A percentile compares a stretch with the other conserved stretches of the same genome.
phyloP scores from a whole-genome alignment of 2,113 vertebrate genomes.

The Cyprinus carpio region DNA sequence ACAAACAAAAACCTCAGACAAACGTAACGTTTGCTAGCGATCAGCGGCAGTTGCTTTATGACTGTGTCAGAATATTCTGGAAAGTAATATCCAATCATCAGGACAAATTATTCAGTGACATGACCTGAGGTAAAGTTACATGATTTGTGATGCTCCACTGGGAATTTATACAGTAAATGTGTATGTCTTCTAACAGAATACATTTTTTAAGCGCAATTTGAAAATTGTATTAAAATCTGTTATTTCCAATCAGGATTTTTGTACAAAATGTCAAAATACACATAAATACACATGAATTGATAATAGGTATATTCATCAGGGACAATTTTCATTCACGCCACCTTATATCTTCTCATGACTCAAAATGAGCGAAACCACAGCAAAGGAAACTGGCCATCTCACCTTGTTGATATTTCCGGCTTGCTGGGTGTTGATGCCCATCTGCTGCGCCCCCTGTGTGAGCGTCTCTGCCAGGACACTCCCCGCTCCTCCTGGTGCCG shows the following conservation, averaged over 20 bases:
- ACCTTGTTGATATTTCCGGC: conserved; percentile 88
- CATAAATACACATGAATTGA: background rate
- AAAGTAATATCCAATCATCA: background rate
- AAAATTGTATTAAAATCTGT: no score
- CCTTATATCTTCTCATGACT: no score
- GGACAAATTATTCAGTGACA: background rate
- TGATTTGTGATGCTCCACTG: background rate
- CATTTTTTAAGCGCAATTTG: no score
- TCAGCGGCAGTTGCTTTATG: background rate
- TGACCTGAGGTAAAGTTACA: background rate
- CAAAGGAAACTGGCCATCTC: conserved; percentile 61
- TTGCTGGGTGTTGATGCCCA: conserved; percentile 78
- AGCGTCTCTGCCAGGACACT: conserved; percentile 94
- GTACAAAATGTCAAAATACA: background rate
- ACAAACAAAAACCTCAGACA: background rate
- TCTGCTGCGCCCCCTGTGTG: conserved; percentile 88
- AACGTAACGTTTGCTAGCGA: background rate
- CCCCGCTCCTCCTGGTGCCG: conserved; percentile 69
- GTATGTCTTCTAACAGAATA: no score
- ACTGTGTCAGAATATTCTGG: no score
- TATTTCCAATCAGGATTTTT: no score
- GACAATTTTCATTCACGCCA: no score
- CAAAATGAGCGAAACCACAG: background rate
- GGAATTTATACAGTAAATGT: background rate
- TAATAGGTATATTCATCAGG: no score